Evolutionary conservation across 1,140 invertebrate species (phyloP).

Genomic region (silkworm (Bombyx mori)): ASM3026992v2 NC_085113.1:131001-131500

Average conservation of each 20-base stretch:
- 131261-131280: slow-evolving; percentile 92
- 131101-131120: slow-evolving; percentile 71
- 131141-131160: slow-evolving; percentile 81
- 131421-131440: too few relatives aligned
- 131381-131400: neutral
- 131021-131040: too few relatives aligned
- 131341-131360: slow-evolving; percentile 15
- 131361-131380: slow-evolving; percentile 12
- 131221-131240: slow-evolving; percentile 88
- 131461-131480: too few relatives aligned
- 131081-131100: slow-evolving; percentile 75
- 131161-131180: slow-evolving; percentile 86
- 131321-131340: slow-evolving; percentile 25
- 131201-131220: slow-evolving; percentile 87
- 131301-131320: slow-evolving; percentile 41
- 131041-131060: slow-evolving; percentile 15
- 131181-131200: slow-evolving; percentile 87
- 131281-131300: slow-evolving; percentile 88
- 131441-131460: too few relatives aligned
- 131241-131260: slow-evolving; percentile 88
- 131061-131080: slow-evolving; percentile 85
- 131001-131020: too few relatives aligned
- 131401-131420: too few relatives aligned
- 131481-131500: neutral
- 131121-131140: slow-evolving; percentile 71